Conservation (phyloP, 2,113 vertebrate genomes). For the Stomatorhinus ivindoensis region DNA sequence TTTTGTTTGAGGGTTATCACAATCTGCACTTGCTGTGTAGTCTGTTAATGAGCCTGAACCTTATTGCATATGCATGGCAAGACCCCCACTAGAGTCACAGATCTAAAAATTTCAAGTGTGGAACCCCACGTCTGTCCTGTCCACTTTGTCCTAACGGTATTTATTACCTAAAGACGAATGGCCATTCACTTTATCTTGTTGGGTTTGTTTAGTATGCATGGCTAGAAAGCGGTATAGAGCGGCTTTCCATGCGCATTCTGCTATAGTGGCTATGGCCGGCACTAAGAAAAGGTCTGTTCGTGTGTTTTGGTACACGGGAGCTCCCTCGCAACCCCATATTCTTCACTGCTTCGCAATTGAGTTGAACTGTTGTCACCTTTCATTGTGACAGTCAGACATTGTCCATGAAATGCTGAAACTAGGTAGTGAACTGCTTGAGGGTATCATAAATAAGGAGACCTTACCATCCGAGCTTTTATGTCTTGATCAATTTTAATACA, state of each 20-base stretch:
- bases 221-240: conserved; percentile 53
- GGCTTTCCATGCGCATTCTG: conserved; percentile 57
- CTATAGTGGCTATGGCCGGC: conserved; percentile 54
- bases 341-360: conserved; percentile 38
- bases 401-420: not conserved
- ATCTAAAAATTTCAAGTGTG: conserved; percentile 61
- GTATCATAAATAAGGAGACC: not conserved
- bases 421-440: not conserved
- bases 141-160: conserved; percentile 48
- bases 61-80: conserved; percentile 50
- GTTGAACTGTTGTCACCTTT: not conserved
- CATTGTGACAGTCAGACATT: not conserved
- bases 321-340: conserved; percentile 46
- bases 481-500: not conserved
- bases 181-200: conserved; percentile 35
- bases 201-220: conserved; percentile 33
- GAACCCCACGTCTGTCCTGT: conserved; percentile 53
- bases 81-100: conserved; percentile 51
- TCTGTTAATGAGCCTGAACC: conserved; percentile 68
- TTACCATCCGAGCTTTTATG: not conserved
- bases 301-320: conserved; percentile 45
- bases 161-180: conserved; percentile 46
- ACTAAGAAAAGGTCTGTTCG: conserved; percentile 51
- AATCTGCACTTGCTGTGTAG: conserved; percentile 66
- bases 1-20: conserved; percentile 74